phyloP scores from a whole-genome alignment of 2,888 invertebrate species.

The Leptura quadrifasciata region DNA sequence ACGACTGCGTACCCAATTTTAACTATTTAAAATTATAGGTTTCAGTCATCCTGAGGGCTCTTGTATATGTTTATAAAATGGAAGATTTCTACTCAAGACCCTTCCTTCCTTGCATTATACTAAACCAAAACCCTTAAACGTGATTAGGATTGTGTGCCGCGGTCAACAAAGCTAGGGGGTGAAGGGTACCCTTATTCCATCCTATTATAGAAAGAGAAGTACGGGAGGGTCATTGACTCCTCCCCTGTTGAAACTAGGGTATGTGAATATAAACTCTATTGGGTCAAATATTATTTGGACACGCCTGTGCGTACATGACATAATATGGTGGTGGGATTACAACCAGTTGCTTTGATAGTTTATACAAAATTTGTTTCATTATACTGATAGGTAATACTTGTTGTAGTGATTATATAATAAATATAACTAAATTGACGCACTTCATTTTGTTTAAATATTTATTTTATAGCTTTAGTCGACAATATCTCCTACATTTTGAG shows the following conservation, averaged over 20 bases:
- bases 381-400: too few relatives aligned
- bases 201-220: not conserved
- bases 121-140: not conserved
- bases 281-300: not conserved
- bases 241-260: not conserved
- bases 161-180: not conserved
- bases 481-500: too few relatives aligned
- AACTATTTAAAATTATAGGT: too few relatives aligned
- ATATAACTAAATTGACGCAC: too few relatives aligned
- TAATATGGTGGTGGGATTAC: not conserved
- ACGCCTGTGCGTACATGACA: not conserved
- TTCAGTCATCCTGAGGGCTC: too few relatives aligned
- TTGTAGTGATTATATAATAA: too few relatives aligned
- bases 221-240: not conserved
- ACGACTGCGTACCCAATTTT: too few relatives aligned
- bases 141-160: not conserved
- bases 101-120: not conserved
- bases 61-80: not conserved
- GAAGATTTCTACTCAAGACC: not conserved
- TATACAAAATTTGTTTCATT: too few relatives aligned
- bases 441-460: too few relatives aligned
- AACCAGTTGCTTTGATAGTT: too few relatives aligned
- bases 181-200: not conserved
- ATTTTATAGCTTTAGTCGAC: too few relatives aligned
- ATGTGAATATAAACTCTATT: not conserved